A percentile compares a stretch with the other conserved stretches of the same genome.
These are phyloP conservation scores for Naso thynnoides DNA, from an alignment of 2,797 vertebrate genomes.

Conservation along the genomic window DNA sequence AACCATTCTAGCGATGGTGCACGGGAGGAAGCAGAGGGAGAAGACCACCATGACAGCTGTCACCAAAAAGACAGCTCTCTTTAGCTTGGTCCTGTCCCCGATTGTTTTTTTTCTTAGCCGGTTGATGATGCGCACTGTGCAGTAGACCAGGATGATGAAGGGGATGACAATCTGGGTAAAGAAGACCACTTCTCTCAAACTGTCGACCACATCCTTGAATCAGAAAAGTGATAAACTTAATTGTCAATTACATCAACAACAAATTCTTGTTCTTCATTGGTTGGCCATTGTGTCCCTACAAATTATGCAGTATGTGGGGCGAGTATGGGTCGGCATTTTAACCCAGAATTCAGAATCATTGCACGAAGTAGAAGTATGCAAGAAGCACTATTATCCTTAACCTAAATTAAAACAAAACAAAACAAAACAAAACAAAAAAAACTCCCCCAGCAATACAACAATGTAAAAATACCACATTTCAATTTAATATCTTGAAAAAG, in stretches of 20 bases:
- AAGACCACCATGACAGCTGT: slow-evolving; percentile 74
- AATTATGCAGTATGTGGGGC: neutral
- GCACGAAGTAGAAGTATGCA: no score
- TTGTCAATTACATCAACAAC: neutral
- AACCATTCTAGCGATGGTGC: slow-evolving; percentile 71
- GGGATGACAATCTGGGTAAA: slow-evolving; percentile 80
- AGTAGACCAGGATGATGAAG: slow-evolving; percentile 81
- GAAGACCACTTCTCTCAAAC: slow-evolving; percentile 69
- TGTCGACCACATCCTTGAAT: slow-evolving; percentile 39
- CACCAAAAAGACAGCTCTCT: slow-evolving; percentile 67
- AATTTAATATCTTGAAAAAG: neutral
- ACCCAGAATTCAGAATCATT: neutral
- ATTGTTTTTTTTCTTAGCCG: slow-evolving; percentile 71
- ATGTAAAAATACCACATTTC: neutral
- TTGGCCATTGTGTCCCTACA: neutral
- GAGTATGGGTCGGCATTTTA: neutral
- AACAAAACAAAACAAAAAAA: no score
- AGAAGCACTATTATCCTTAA: neutral
- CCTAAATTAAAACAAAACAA: no score
- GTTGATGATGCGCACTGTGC: slow-evolving; percentile 67
- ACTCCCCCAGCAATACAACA: no score
- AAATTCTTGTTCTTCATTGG: neutral
- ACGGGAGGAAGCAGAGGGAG: slow-evolving; percentile 80
- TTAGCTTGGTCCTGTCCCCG: slow-evolving; percentile 74
- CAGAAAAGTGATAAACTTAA: slow-evolving; percentile 11